phyloP scores from a whole-genome alignment of 2,113 vertebrate species.

The Siphamia tubifer region DNA sequence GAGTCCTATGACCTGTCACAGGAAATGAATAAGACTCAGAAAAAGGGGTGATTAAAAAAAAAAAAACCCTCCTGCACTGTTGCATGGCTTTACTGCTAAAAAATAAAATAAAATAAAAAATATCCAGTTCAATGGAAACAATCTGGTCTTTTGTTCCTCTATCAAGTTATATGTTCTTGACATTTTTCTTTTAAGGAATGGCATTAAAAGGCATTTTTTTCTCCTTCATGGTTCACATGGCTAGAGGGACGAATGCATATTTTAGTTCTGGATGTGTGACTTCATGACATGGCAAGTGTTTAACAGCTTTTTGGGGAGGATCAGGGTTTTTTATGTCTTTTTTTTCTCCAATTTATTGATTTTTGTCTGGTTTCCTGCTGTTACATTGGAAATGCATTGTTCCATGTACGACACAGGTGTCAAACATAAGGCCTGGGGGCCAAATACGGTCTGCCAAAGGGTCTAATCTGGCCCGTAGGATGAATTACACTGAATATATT shows the following conservation, averaged over 20 bases:
- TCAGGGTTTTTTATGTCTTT: not conserved
- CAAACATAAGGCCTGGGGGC: too few species aligned
- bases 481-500: too few species aligned
- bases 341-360: slow-evolving; percentile 27
- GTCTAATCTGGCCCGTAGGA: too few species aligned
- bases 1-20: slow-evolving; percentile 78
- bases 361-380: slow-evolving; percentile 6
- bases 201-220: not conserved
- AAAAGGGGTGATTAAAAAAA: not conserved
- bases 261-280: slow-evolving; percentile 29
- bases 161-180: slow-evolving; percentile 63
- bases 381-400: not conserved
- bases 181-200: slow-evolving; percentile 35
- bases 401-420: too few species aligned
- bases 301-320: slow-evolving; percentile 44
- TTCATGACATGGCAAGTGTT: slow-evolving; percentile 53
- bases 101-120: slow-evolving; percentile 74
- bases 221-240: slow-evolving; percentile 37
- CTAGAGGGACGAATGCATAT: slow-evolving; percentile 51
- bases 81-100: slow-evolving; percentile 55
- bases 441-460: too few species aligned
- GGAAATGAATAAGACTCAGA: slow-evolving; percentile 70
- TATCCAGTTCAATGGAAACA: slow-evolving; percentile 77
- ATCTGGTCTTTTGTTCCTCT: slow-evolving; percentile 57
- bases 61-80: slow-evolving; percentile 40